phyloP scores from a whole-genome alignment of 2,797 vertebrate species.

The Chanos chanos region DNA sequence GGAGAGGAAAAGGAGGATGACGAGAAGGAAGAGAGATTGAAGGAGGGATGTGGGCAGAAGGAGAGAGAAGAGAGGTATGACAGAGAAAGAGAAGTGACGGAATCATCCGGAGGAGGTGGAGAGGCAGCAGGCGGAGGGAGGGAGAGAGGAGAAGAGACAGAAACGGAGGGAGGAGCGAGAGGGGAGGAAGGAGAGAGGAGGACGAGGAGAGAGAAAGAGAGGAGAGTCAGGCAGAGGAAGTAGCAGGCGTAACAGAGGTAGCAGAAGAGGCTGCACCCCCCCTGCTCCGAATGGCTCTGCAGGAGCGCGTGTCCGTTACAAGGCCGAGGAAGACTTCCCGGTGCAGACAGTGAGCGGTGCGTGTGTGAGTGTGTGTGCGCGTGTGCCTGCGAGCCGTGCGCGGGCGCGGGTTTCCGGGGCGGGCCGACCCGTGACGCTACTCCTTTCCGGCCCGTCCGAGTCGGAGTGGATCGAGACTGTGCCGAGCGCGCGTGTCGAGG shows the following conservation, averaged over 20 bases:
- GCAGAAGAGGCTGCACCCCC: slow-evolving; percentile 73
- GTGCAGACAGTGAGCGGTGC: slow-evolving; percentile 28
- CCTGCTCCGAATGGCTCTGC: slow-evolving; percentile 59
- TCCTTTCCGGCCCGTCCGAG: slow-evolving; percentile 48
- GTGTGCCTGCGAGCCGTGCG: slow-evolving; percentile 44
- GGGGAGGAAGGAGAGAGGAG: slow-evolving; percentile 50
- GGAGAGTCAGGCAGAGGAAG: slow-evolving; percentile 72
- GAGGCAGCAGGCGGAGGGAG: slow-evolving; percentile 73
- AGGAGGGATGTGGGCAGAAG: slow-evolving; percentile 53
- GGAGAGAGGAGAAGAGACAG: not conserved
- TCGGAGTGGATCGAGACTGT: slow-evolving; percentile 43
- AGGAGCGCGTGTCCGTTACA: slow-evolving; percentile 38
- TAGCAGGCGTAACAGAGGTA: slow-evolving; percentile 77
- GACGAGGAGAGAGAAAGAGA: slow-evolving; percentile 74
- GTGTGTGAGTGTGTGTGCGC: slow-evolving; percentile 28
- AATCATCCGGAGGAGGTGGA: slow-evolving; percentile 66
- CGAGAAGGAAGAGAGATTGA: slow-evolving; percentile 36
- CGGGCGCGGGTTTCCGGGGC: slow-evolving; percentile 46
- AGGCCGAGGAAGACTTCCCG: slow-evolving; percentile 34
- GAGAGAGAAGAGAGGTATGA: slow-evolving; percentile 63
- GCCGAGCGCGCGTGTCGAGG: slow-evolving; percentile 47
- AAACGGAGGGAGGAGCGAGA: slow-evolving; percentile 26
- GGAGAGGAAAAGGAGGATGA: slow-evolving; percentile 34
- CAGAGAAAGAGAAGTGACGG: slow-evolving; percentile 61
- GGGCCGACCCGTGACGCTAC: too few species aligned